Base-by-base conservation (phyloP, 2,113 vertebrate genomes). In the Leptodactylus fuscus region DNA sequence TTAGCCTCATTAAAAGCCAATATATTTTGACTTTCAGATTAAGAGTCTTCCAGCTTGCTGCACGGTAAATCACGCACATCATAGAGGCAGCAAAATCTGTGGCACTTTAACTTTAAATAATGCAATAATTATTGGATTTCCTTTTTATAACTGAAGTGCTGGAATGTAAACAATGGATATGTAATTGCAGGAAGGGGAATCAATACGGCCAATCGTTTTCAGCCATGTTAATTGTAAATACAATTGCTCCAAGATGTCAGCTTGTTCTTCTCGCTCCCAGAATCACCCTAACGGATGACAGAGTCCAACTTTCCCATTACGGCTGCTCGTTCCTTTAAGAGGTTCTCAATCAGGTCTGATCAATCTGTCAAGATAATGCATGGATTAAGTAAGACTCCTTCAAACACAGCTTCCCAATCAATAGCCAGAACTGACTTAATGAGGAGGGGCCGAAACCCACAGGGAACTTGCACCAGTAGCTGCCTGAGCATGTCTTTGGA, bases 91-190 rank as follows among this genome's bases (percentile, higher is more conserved):
- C 93, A 95, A 96, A 96, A 96, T 97, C 96, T 94, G 94, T 95
- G 94, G 95, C 96, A 95, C 96, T 97, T 97, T 97, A 98, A 97
- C 96, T 97, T 97, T 98, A 98, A 98, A 96, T 97, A 98, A 98
- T 97, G 96, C 97, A 97, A 99, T 98, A 98, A 97, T 98, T 98
- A 99, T 99, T 97, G 97, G 97, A 97, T 98, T 99, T 96, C 95
- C 93, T 97, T 97, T 95, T 96, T 98, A 98, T 97, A 97, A 98
- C 96, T 93, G 96, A 97, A 97, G 97, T 95, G 94, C 96, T 96
- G 94, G 96, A 98, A 98, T 97, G 97, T 99, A 99, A 98, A 99
- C 97, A 98, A 99, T 97, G 95, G 96, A 95, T 97, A 96, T 96
- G 97, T 98, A 98, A 98, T 98, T 98, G 97, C 96, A 96, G 96